phyloP scores from a whole-genome alignment of 2,113 vertebrate species.

The Bos taurus region DNA sequence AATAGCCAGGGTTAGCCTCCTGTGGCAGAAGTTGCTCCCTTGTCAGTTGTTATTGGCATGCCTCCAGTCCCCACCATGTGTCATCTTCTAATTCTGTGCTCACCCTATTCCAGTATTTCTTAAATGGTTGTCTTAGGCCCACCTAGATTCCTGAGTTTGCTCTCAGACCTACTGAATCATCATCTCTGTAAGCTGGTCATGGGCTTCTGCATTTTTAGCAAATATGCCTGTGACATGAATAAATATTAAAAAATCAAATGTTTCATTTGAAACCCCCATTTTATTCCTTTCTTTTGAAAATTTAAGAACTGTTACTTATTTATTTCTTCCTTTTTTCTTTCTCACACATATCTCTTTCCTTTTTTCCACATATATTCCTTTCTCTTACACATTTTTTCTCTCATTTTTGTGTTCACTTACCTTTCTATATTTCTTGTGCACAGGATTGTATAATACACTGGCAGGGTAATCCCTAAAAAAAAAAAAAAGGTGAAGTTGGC shows the following conservation, averaged over 20 bases:
- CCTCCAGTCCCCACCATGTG: background rate
- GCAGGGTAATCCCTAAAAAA: background rate
- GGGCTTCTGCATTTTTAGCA: background rate
- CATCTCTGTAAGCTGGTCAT: background rate
- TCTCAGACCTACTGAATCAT: background rate
- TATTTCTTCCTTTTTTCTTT: background rate
- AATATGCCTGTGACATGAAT: background rate
- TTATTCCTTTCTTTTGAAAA: constrained; percentile 10
- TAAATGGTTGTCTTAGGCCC: background rate
- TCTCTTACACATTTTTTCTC: background rate
- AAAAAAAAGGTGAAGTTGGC: background rate
- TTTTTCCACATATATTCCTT: background rate
- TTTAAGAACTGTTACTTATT: background rate
- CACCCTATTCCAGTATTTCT: background rate
- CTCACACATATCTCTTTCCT: background rate
- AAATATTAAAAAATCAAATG: background rate
- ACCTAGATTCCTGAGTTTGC: background rate
- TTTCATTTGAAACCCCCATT: background rate
- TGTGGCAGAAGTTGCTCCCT: background rate
- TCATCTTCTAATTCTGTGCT: constrained; percentile 21
- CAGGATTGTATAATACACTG: background rate
- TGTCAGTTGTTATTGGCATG: background rate
- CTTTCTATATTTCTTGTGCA: background rate
- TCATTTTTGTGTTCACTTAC: background rate
- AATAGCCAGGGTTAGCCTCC: constrained; percentile 7